Evolutionary conservation across 37 sponge, comb jelly and placozoan species (phyloP).

Genomic region (Ianthella basta): DNA sequence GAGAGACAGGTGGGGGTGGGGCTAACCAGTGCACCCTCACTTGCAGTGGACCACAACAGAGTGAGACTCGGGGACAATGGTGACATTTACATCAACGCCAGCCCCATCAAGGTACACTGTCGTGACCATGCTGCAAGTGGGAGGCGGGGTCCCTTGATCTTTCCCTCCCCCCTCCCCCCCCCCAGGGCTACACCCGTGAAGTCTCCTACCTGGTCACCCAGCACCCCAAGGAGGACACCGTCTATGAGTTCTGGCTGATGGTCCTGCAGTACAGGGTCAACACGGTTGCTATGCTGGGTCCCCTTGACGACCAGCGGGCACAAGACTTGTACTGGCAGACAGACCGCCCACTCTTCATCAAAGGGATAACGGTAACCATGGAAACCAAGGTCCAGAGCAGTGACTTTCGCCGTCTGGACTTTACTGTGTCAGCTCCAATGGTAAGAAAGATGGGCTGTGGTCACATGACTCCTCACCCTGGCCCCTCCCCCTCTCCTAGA

Average conservation of each 20-base stretch:
- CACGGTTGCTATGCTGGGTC: not conserved
- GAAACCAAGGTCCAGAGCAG: not conserved
- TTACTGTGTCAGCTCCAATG: not conserved
- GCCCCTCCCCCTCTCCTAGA: not conserved
- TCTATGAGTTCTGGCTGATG: slow-evolving; percentile 16
- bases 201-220: slow-evolving; percentile 16
- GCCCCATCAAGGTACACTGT: slow-evolving; percentile 13
- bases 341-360: too few species aligned
- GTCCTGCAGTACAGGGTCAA: not conserved
- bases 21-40: not conserved
- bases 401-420: not conserved
- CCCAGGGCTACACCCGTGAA: slow-evolving; percentile 1
- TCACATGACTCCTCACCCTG: too few species aligned
- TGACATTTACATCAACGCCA: slow-evolving; percentile 24
- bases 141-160: too few species aligned
- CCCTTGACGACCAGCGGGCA: not conserved
- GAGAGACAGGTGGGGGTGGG: not conserved
- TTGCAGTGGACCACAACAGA: slow-evolving; percentile 10
- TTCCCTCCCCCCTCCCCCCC: not conserved
- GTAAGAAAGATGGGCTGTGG: not conserved
- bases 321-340: too few species aligned
- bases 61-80: not conserved
- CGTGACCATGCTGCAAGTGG: not conserved
- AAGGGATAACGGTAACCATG: too few species aligned
- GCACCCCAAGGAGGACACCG: not conserved